Evolutionary conservation across 2,888 invertebrate genomes (phyloP).

Genomic region (Cerceris rybyensis): DNA sequence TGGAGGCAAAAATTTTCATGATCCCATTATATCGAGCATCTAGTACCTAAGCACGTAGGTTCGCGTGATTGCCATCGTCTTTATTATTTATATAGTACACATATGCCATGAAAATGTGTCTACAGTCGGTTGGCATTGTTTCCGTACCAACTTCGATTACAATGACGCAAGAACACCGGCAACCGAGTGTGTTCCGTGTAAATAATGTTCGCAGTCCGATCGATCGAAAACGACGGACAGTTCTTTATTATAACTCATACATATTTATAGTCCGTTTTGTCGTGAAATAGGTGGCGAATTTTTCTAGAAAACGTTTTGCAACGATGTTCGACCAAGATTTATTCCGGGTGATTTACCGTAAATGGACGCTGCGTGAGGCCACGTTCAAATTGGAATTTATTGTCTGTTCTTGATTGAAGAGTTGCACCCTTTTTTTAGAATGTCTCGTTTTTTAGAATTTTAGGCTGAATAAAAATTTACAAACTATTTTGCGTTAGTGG

Average conservation of each 20-base stretch:
- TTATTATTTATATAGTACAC: slow-evolving; percentile 45
- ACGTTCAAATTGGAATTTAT: no score
- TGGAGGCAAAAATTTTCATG: no score
- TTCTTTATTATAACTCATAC: no score
- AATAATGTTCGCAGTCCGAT: slow-evolving; percentile 2
- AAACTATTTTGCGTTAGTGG: no score
- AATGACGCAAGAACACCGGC: background rate
- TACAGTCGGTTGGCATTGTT: slow-evolving; percentile 27
- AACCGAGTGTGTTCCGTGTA: background rate
- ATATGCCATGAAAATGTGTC: slow-evolving; percentile 39
- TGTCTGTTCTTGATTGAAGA: no score
- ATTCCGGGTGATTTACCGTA: no score
- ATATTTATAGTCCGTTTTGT: no score
- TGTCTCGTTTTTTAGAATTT: no score
- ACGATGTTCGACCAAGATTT: no score
- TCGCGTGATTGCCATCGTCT: slow-evolving; percentile 37
- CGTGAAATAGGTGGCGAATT: background rate
- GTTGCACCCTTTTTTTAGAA: no score
- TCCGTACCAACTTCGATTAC: background rate
- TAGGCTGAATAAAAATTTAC: no score
- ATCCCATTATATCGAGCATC: background rate
- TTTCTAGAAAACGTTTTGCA: background rate
- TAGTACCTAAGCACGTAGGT: background rate
- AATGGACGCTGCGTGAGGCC: no score
- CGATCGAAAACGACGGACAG: background rate